These are phyloP conservation scores for Eulemur rufifrons DNA, from an alignment of 2,113 vertebrate genomes.

Conservation along the genomic window DNA sequence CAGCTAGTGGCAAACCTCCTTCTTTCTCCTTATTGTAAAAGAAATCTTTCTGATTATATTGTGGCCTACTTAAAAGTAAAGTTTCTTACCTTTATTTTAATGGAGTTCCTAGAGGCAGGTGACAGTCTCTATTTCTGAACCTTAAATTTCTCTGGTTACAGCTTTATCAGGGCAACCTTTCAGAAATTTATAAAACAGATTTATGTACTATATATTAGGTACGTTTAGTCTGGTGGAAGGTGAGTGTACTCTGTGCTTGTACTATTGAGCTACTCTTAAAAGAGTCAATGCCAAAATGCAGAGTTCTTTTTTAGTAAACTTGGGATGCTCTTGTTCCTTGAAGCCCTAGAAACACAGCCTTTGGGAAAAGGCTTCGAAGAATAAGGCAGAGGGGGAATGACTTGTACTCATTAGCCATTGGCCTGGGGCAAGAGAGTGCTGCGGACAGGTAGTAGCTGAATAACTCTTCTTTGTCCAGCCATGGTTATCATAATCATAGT, in stretches of 20 bases:
- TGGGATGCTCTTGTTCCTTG: background rate
- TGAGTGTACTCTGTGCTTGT: background rate
- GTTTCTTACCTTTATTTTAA: background rate
- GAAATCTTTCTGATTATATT: background rate
- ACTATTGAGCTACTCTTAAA: background rate
- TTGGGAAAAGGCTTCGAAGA: background rate
- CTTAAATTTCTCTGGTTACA: background rate
- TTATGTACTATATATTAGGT: background rate
- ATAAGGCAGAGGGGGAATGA: background rate
- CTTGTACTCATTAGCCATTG: background rate
- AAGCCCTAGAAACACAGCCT: background rate
- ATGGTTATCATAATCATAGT: background rate
- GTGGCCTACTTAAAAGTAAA: background rate
- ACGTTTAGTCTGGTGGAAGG: rapidly evolving
- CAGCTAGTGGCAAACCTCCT: background rate
- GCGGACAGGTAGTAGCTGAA: background rate
- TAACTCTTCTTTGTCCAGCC: background rate
- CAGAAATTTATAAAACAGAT: background rate
- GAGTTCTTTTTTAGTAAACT: background rate
- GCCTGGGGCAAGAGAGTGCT: background rate
- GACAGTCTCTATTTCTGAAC: background rate
- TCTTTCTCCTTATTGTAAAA: background rate
- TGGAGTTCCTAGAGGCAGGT: background rate
- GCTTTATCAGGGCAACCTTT: background rate
- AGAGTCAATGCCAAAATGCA: background rate